A percentile compares a stretch with the other conserved stretches of the same genome.
These are phyloP conservation scores for Protophormia terraenovae DNA, from an alignment of 2,888 invertebrate genomes.

Conservation along the genomic window DNA sequence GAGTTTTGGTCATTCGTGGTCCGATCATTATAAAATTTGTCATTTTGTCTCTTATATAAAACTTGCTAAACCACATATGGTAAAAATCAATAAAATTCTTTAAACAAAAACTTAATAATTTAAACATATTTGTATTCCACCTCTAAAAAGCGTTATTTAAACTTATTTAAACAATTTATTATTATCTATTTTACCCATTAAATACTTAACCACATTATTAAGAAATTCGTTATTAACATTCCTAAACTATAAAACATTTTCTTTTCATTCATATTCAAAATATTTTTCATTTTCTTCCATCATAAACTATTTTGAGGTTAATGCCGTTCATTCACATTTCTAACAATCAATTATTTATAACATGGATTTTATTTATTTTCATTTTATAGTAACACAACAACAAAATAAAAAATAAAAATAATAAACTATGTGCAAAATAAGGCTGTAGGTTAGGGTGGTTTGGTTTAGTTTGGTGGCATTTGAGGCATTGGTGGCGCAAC, in stretches of 20 bases:
- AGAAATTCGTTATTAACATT: not conserved
- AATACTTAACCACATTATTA: not conserved
- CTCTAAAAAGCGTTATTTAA: not conserved
- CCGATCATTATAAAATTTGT: no score
- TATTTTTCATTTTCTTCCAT: not conserved
- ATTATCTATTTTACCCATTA: not conserved
- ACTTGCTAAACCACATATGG: no score
- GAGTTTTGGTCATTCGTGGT: no score
- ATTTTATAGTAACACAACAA: conserved; percentile 21
- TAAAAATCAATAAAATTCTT: no score
- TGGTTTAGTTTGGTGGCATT: not conserved
- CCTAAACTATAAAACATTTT: not conserved
- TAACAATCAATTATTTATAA: conserved; percentile 58
- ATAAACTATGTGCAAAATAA: no score
- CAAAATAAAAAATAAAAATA: conserved; percentile 1
- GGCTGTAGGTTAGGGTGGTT: not conserved
- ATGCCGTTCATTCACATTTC: conserved; percentile 75
- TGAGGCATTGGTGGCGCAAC: not conserved
- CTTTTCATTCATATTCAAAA: not conserved
- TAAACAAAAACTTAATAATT: no score
- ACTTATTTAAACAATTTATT: not conserved
- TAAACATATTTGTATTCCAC: no score
- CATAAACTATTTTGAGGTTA: conserved; percentile 71
- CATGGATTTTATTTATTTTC: conserved; percentile 49
- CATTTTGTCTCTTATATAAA: no score